Evolutionary conservation across 2,113 vertebrate species (phyloP).

Genomic region (Chamaetylas fuelleborni): DNA sequence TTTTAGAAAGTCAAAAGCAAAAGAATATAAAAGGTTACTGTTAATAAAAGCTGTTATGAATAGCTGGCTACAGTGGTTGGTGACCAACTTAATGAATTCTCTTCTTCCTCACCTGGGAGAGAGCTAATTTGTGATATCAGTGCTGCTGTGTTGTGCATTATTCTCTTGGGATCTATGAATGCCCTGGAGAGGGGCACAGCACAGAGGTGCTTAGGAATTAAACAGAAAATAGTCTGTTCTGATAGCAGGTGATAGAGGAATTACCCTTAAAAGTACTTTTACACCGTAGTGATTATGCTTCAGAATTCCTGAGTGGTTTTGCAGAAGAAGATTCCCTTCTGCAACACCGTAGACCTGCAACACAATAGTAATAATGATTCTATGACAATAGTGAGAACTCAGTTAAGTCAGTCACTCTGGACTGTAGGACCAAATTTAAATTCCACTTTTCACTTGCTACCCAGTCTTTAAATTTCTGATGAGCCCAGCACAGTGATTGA

Average conservation of each 20-base stretch:
- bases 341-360: not conserved
- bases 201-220: not conserved
- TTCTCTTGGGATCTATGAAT: not conserved
- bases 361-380: not conserved
- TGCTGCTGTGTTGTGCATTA: not conserved
- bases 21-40: not conserved
- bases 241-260: not conserved
- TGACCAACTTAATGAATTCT: not conserved
- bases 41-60: constrained; percentile 20
- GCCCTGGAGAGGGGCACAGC: not conserved
- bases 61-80: not conserved
- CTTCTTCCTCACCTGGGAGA: not conserved
- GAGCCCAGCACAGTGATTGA: not conserved
- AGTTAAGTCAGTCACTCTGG: fast-evolving
- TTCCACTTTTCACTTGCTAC: not conserved
- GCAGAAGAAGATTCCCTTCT: not conserved
- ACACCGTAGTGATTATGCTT: not conserved
- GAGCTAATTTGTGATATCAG: not conserved
- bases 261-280: not conserved
- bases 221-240: not conserved
- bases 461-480: not conserved
- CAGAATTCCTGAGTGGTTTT: not conserved
- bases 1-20: not conserved
- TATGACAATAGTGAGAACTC: not conserved
- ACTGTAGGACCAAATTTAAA: not conserved